Base-by-base conservation (phyloP, 2,888 invertebrate species). In the Loripinus fragilis region DNA sequence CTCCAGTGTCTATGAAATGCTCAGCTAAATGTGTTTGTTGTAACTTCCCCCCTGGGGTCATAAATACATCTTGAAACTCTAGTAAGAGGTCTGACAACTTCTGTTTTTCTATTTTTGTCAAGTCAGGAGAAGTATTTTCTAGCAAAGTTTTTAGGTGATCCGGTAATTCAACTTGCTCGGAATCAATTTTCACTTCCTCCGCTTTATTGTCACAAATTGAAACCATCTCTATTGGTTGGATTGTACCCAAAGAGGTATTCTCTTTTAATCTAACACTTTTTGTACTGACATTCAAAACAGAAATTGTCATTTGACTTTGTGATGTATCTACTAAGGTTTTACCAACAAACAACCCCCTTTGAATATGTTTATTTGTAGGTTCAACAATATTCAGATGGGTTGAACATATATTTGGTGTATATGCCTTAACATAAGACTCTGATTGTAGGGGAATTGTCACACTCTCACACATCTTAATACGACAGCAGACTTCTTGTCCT, bases 291-390 rank as follows among this genome's bases (percentile, higher is more conserved):
- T 65, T 65, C 65, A 65, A 17, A 5, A 65, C 33, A 3, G 65
- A 65, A 20, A 65, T 35, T 2, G 65, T 65, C 65, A 65, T 65
- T 15, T 35, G 35, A 12, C 5, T 23, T 2, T 65, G 35, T 8
- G 65, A 33, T 30, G 65, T 33, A 41, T 65, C 65, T 41, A 65
- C 65, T 23, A 65, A 65, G 8, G 65, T 65, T 10, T 28, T 15
- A 2, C n/a, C 65, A 20, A 65, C 23, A n/a, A 65, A 17, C 65
- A 65, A 65, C 10, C 65, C 65, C 28, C 35, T 15, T 3, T 65
- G 7, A 20, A 65, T 12, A 35, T 8, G 35, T 3, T n/a, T 3
- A 20, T 65, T 65, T 3, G 35, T 33, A 15, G 65, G 35, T 35
- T 65, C 65, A 35, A 65, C 12, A 17, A 65, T 20, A 35, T 65